A percentile compares a stretch with the other conserved stretches of the same genome.
These are phyloP conservation scores for Alosa alosa DNA, from an alignment of 2,113 vertebrate genomes.

Conservation along the genomic window DNA sequence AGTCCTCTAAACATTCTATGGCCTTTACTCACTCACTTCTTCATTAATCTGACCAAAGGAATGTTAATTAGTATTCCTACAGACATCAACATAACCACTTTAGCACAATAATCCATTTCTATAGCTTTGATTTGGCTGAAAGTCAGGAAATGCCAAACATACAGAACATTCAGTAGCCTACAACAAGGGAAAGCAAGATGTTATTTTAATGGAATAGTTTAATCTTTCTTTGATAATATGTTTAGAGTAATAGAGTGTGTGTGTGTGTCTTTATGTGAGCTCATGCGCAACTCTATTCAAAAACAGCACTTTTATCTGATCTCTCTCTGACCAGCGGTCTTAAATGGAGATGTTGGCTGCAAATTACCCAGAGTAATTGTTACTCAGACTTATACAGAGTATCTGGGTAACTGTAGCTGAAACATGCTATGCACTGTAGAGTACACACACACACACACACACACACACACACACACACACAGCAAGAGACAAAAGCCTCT, in stretches of 20 bases:
- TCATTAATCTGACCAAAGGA: neutral
- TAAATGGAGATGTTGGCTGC: conserved; percentile 35
- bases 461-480: conserved; percentile 47
- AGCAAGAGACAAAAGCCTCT: conserved; percentile 39
- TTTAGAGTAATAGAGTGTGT: neutral
- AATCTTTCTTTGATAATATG: neutral
- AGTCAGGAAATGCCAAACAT: neutral
- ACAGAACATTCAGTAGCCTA: neutral
- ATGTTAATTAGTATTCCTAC: neutral
- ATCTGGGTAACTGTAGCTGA: conserved; percentile 42
- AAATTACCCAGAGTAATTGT: conserved; percentile 47
- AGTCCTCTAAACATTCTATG: neutral
- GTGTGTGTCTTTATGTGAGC: neutral
- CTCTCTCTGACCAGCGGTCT: conserved; percentile 7
- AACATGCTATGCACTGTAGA: conserved; percentile 11
- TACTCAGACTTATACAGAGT: conserved; percentile 31
- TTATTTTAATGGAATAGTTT: neutral
- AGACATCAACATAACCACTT: neutral
- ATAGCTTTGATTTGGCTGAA: neutral
- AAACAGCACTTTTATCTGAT: conserved; percentile 7
- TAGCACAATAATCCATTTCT: neutral
- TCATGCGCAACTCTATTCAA: neutral
- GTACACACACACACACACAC: neutral
- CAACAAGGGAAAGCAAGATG: neutral
- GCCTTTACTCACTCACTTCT: neutral